Evolutionary conservation across 2,888 invertebrate genomes (phyloP), one percentile per base, ranked within the genome.

Genomic region (Melanotus villosus): DNA sequence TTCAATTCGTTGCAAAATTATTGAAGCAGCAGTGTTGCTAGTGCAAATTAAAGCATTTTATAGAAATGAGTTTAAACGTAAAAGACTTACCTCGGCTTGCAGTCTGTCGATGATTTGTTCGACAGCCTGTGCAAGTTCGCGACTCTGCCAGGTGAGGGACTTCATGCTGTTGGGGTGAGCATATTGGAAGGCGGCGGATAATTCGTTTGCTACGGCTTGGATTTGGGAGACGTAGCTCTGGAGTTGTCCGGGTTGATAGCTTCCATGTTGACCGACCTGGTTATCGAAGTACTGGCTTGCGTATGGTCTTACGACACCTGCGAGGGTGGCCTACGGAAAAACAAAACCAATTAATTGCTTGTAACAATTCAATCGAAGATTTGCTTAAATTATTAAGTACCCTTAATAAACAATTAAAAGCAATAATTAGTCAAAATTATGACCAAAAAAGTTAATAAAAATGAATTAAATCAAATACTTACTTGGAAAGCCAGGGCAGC

Each of bases 401-500:
- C n/a, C n/a, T n/a, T n/a, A n/a, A n/a, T n/a, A n/a, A n/a, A n/a
- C n/a, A n/a, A n/a, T 7, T 26, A 7, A 26, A n/a, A 26, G 26
- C 3, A 26, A 26, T 26, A 26, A 26, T 26, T 26, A 16, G 41
- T 3, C 6, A 5, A 41, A 41, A 19, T n/a, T n/a, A n/a, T n/a
- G n/a, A n/a, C n/a, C n/a, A n/a, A n/a, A n/a, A n/a, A n/a, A n/a
- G n/a, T n/a, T n/a, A n/a, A n/a, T n/a, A n/a, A n/a, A n/a, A n/a
- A n/a, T n/a, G n/a, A n/a, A n/a, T n/a, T n/a, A n/a, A n/a, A n/a
- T n/a, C n/a, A n/a, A n/a, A n/a, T n/a, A 70, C 75, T 76, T 70
- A 80, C 80, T 71, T 79, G 78, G 10, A 80, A 45, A 47, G 73
- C 54, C 30, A 79, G 56, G 47, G 76, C 78, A 26, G 76, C 70